Conservation (phyloP, 2,888 invertebrate species). For the Allygus modestus region DNA sequence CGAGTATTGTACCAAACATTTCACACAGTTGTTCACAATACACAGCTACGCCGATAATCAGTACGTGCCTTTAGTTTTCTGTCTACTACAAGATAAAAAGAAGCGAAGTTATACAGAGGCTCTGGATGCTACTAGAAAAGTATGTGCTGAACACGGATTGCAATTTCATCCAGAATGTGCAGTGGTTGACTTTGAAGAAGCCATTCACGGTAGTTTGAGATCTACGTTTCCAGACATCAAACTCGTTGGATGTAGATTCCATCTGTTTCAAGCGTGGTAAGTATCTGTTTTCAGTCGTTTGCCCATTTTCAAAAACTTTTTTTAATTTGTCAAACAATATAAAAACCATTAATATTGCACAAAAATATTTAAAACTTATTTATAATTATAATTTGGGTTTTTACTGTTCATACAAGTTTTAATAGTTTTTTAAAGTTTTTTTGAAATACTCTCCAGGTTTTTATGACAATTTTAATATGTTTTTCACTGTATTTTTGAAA, state of each 20-base stretch:
- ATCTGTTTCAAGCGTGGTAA: conserved; percentile 61
- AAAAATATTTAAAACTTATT: conserved; percentile 44
- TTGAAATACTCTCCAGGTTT: conserved; percentile 45
- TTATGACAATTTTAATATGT: conserved; percentile 47
- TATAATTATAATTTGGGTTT: conserved; percentile 44
- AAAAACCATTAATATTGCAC: conserved; percentile 44
- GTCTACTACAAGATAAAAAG: conserved; percentile 61
- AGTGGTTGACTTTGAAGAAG: conserved; percentile 55
- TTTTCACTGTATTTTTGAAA: conserved; percentile 46
- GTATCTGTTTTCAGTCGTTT: conserved; percentile 50
- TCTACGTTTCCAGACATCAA: conserved; percentile 58
- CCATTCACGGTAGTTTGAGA: conserved; percentile 39
- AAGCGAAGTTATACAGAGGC: conserved; percentile 52
- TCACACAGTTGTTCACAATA: conserved; percentile 63
- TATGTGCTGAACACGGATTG: conserved; percentile 58
- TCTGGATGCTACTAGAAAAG: conserved; percentile 48
- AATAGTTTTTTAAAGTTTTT: conserved; percentile 37
- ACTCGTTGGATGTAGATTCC: conserved; percentile 62
- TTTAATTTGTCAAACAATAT: conserved; percentile 44
- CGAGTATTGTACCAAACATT: conserved; percentile 62
- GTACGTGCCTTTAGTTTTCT: conserved; percentile 61
- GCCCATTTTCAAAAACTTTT: conserved; percentile 42
- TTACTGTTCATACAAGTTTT: conserved; percentile 49
- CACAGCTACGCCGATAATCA: conserved; percentile 55
- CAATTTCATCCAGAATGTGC: conserved; percentile 48